Conservation (phyloP, 2,797 vertebrate species). For the Xiphophorus birchmanni region DNA sequence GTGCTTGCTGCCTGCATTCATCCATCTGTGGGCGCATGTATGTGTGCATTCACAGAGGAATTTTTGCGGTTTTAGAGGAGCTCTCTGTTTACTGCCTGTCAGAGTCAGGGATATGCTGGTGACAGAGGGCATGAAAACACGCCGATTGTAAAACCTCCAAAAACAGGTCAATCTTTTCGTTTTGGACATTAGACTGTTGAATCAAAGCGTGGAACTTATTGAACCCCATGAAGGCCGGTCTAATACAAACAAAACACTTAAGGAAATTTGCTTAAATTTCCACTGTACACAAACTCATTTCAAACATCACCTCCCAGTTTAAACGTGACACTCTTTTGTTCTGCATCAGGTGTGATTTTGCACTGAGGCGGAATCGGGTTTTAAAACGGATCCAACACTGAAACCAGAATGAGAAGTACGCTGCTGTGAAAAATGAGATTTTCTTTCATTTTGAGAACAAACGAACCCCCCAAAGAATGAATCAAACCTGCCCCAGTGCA, state of each 20-base stretch:
- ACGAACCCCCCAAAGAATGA: not conserved
- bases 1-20: slow-evolving; percentile 21
- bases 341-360: not conserved
- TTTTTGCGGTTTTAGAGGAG: slow-evolving; percentile 31
- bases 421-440: not conserved
- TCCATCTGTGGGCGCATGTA: slow-evolving; percentile 15
- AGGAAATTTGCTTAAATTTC: not conserved
- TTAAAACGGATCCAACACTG: not conserved
- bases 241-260: not conserved
- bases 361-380: not conserved
- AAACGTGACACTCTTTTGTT: not conserved
- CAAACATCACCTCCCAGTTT: not conserved
- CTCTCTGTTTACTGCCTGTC: slow-evolving; percentile 29
- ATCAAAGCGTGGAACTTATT: not conserved
- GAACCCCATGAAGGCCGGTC: not conserved
- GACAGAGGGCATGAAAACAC: not conserved
- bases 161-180: not conserved
- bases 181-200: not conserved
- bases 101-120: not conserved
- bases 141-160: not conserved
- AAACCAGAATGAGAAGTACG: not conserved
- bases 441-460: not conserved
- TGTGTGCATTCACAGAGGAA: slow-evolving; percentile 24
- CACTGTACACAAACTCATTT: not conserved
- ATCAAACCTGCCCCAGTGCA: not conserved